Evolutionary conservation across 2,113 vertebrate species (phyloP), one percentile per base, ranked within the genome.

Genomic region (Lepidothrix coronata): DNA sequence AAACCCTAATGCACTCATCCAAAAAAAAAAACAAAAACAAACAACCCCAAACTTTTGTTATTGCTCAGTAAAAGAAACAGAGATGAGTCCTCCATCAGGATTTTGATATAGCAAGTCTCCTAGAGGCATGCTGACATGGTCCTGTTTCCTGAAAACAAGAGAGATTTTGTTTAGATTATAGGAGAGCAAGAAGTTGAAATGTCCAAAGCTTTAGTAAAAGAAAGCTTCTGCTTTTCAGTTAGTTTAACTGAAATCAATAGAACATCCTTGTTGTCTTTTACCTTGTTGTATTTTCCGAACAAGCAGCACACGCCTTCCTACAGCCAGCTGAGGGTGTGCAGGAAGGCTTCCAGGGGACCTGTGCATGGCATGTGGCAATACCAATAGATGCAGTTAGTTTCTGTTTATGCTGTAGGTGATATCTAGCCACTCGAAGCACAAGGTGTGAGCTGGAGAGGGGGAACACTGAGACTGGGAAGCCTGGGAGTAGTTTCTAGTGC

Each of bases 391-490:
- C 35, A 16, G 12, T 30, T 58, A 48, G 17, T 35, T 44, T 31
- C 44, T 39, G 17, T 7, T 39, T 27, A 27, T 14, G 44, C 27
- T 52, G 22, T 23, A 28, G 57, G 10, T 58, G 27, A 10, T 24
- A 39, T 6, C 18, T 21, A 20, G 79, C 48, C 58, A 20, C 33
- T 22, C 4, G 4, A 67, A 61, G 61, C 3, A 31, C 6, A 43
- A 73, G 28, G 2, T 28, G 1, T 0, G 11, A 41, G 9, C 8
- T 19, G 11, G 2, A 15, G 23, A 52, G 13, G 19, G 27, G 52
- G 37, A 58, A 25, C 22, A 31, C 6, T 1, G 2, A 54, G 22
- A 14, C 43, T 39, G n/a, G n/a, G 30, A 79, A 83, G 25, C 30
- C 11, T 10, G 16, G 31, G 9, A 68, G 16, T 10, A 41, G 23